A percentile compares a stretch with the other conserved stretches of the same genome.
phyloP scores from a whole-genome alignment of 2,797 vertebrate species.

The Lates japonicus region DNA sequence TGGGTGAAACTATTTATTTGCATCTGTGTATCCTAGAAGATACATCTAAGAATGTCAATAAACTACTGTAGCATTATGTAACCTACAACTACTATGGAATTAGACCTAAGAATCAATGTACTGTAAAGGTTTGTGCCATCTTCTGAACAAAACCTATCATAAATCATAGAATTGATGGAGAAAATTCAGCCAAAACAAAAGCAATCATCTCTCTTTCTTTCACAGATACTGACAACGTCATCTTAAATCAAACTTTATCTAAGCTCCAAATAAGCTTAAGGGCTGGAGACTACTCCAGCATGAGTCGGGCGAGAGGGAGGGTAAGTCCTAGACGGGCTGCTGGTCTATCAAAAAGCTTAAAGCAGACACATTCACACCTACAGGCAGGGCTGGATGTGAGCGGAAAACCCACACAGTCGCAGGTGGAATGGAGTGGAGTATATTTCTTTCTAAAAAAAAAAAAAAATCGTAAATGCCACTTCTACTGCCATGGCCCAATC shows the following conservation, averaged over 20 bases:
- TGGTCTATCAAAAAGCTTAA: conserved; percentile 21
- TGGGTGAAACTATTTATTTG: conserved; percentile 27
- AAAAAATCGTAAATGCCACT: conserved; percentile 55
- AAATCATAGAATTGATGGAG: too few species aligned
- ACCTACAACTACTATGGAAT: background rate
- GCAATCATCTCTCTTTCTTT: background rate
- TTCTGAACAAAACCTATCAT: background rate
- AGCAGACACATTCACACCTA: conserved; percentile 28
- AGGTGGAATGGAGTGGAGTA: conserved; percentile 20
- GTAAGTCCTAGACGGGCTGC: conserved; percentile 12
- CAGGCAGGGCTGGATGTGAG: conserved; percentile 15
- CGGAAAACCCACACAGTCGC: conserved; percentile 26
- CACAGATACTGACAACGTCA: background rate
- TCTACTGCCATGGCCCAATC: conserved; percentile 59
- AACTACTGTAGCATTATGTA: background rate
- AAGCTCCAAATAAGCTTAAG: background rate
- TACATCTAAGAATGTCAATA: background rate
- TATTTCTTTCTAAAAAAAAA: conserved; percentile 51
- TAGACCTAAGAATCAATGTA: background rate
- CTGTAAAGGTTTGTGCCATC: background rate
- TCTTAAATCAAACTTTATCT: background rate
- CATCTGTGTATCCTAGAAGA: conserved; percentile 8
- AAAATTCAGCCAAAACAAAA: background rate
- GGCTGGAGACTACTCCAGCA: background rate
- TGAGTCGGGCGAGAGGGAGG: background rate